Percentiles rank a stretch among this genome's conserved stretches.
Evolutionary conservation across 1,140 invertebrate species (phyloP).

Genomic region (Medauroidea extradentata): DNA sequence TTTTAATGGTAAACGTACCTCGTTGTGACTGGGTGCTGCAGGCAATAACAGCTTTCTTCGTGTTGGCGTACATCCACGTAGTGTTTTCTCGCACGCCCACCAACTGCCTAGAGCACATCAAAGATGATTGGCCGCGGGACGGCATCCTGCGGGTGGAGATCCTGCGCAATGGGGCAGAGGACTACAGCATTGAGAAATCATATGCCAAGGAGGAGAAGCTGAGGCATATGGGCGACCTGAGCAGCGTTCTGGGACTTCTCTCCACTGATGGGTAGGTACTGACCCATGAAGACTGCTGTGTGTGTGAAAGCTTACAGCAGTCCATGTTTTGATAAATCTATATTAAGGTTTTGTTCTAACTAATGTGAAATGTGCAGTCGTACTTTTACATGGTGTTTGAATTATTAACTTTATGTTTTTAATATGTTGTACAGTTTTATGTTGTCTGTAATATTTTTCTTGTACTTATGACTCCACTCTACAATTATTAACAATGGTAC

Average conservation of each 20-base stretch:
- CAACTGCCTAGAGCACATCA: constrained; percentile 87
- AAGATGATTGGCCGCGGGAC: constrained; percentile 89
- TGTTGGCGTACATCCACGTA: constrained; percentile 92
- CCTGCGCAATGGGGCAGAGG: constrained; percentile 63
- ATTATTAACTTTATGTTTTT: too few species aligned
- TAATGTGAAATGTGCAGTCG: too few species aligned
- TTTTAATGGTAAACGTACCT: too few species aligned
- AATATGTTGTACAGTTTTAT: too few species aligned
- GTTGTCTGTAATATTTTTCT: too few species aligned
- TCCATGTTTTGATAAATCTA: too few species aligned
- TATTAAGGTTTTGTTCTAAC: too few species aligned
- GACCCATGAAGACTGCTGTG: too few species aligned
- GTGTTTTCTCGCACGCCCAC: constrained; percentile 89
- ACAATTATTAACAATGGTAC: too few species aligned
- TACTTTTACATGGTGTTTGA: too few species aligned
- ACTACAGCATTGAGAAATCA: constrained; percentile 74
- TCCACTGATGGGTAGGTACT: constrained; percentile 60
- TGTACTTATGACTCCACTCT: too few species aligned
- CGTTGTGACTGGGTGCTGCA: constrained; percentile 40
- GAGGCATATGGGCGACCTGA: constrained; percentile 59
- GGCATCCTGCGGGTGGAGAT: constrained; percentile 97
- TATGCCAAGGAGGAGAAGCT: constrained; percentile 74
- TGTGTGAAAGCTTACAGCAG: too few species aligned
- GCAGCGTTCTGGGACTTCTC: constrained; percentile 59
- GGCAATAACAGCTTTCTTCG: constrained; percentile 84